A percentile compares a stretch with the other conserved stretches of the same genome.
Conservation (phyloP, 2,113 vertebrate genomes). For the Pomatostomus ruficeps region DNA sequence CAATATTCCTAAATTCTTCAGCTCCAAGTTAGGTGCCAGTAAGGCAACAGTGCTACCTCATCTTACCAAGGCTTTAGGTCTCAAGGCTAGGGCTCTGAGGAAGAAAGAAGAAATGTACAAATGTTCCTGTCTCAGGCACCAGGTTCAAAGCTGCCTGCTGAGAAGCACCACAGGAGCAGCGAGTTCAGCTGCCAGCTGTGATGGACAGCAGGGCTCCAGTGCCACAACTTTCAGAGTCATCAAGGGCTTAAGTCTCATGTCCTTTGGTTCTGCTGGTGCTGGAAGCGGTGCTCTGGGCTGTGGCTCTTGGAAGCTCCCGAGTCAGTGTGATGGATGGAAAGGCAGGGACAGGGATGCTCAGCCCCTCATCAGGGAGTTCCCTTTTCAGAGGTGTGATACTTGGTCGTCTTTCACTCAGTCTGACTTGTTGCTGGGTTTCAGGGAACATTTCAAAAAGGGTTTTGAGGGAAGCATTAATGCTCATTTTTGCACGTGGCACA, state of each 20-base stretch:
- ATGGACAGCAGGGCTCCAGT: neutral
- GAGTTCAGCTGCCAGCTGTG: neutral
- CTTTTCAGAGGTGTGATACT: neutral
- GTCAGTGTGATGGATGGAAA: neutral
- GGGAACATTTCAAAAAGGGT: neutral
- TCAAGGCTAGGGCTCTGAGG: neutral
- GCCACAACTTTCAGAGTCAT: neutral
- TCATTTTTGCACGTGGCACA: neutral
- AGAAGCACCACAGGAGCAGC: accelerated
- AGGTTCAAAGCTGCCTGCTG: neutral
- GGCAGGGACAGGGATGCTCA: neutral
- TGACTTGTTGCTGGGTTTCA: neutral
- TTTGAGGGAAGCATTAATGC: neutral
- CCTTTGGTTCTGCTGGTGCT: neutral
- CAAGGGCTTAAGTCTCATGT: neutral
- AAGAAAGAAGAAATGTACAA: neutral
- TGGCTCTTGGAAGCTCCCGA: neutral
- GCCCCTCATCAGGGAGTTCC: neutral
- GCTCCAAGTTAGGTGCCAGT: neutral
- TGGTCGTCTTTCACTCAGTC: neutral
- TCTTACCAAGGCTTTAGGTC: neutral
- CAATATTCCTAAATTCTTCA: neutral
- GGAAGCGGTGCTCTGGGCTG: accelerated
- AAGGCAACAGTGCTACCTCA: accelerated
- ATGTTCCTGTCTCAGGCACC: neutral